These are phyloP conservation scores for Dione vanillae DNA, from an alignment of 2,888 invertebrate species.

Conservation along the genomic window DNA sequence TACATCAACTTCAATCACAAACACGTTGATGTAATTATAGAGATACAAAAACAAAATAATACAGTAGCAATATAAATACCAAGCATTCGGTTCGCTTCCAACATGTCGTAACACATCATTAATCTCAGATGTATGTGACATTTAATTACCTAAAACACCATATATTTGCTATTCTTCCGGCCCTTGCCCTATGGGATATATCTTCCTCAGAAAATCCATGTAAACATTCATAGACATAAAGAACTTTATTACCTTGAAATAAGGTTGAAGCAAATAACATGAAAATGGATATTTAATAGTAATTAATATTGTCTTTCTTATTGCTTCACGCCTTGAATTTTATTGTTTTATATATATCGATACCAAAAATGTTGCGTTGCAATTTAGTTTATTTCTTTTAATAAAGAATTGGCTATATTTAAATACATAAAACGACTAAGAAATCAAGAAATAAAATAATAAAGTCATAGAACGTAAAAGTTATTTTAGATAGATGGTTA, in stretches of 20 bases:
- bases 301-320: constrained; percentile 81
- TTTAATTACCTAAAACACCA: constrained; percentile 84
- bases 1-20: background rate
- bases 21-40: background rate
- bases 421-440: too few species aligned
- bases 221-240: constrained; percentile 36
- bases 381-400: background rate
- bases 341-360: constrained; percentile 65
- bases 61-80: constrained; percentile 19
- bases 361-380: background rate
- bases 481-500: too few species aligned
- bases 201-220: constrained; percentile 44
- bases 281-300: constrained; percentile 52
- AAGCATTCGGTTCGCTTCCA: constrained; percentile 53
- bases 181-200: constrained; percentile 63
- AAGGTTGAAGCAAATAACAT: constrained; percentile 46
- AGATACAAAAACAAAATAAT: constrained; percentile 13
- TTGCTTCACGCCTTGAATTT: constrained; percentile 84
- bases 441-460: too few species aligned
- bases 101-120: constrained; percentile 81
- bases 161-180: constrained; percentile 82
- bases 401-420: too few species aligned
- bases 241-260: constrained; percentile 46
- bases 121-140: constrained; percentile 84
- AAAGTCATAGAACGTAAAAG: too few species aligned